Percentiles rank a stretch among this genome's conserved stretches.
phyloP scores from a whole-genome alignment of 2,888 invertebrate genomes.

The Callosobruchus maculatus region DNA sequence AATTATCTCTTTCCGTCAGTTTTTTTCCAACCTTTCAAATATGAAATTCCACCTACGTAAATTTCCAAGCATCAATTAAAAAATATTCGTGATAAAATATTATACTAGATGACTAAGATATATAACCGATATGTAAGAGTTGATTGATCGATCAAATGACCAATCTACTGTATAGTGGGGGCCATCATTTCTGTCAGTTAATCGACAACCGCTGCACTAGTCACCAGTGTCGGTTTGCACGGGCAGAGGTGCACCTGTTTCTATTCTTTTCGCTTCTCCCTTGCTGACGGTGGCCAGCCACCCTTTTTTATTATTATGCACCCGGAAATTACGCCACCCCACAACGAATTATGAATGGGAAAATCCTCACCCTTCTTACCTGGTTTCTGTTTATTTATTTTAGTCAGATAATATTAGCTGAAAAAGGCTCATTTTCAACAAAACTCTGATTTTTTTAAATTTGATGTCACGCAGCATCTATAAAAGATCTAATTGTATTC shows the following conservation, averaged over 20 bases:
- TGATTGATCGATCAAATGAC: too few species aligned
- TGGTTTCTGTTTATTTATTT: not conserved
- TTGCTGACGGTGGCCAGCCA: not conserved
- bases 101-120: too few species aligned
- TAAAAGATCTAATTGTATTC: too few species aligned
- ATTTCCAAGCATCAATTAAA: too few species aligned
- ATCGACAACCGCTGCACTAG: not conserved
- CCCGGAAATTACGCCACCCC: not conserved
- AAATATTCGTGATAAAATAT: too few species aligned
- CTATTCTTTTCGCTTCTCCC: not conserved
- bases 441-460: not conserved
- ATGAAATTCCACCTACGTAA: too few species aligned
- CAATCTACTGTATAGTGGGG: too few species aligned
- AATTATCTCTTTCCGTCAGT: too few species aligned
- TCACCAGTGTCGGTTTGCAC: not conserved
- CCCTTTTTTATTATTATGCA: not conserved
- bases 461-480: too few species aligned
- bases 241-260: not conserved
- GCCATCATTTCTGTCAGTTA: not conserved
- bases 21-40: too few species aligned
- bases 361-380: not conserved
- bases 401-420: not conserved
- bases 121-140: too few species aligned
- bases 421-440: not conserved
- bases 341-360: not conserved